These are phyloP conservation scores for Bombyx huttoni DNA, from an alignment of 2,888 invertebrate species.

Conservation along the genomic window DNA sequence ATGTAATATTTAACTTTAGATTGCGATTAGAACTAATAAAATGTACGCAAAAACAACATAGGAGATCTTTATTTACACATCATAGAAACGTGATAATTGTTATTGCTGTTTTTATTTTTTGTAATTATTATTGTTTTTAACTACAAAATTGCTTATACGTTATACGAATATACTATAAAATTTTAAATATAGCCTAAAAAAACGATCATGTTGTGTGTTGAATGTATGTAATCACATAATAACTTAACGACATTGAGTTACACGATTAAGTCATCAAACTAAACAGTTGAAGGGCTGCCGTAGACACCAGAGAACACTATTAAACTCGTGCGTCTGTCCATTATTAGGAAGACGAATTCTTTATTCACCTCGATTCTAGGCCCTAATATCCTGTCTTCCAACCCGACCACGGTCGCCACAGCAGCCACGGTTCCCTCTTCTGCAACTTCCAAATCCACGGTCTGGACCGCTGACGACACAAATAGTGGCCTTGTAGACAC, in stretches of 20 bases:
- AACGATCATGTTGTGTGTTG: neutral
- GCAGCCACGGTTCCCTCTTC: conserved; percentile 82
- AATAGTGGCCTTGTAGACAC: conserved; percentile 70
- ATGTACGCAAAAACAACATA: no score
- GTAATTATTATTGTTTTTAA: no score
- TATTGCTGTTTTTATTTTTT: no score
- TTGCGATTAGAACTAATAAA: no score
- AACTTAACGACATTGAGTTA: neutral
- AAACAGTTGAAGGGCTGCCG: conserved; percentile 31
- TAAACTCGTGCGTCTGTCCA: conserved; percentile 72
- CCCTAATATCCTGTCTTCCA: conserved; percentile 52
- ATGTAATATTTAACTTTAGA: no score
- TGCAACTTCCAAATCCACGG: conserved; percentile 79
- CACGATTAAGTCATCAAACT: neutral
- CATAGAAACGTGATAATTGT: no score
- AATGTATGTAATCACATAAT: neutral
- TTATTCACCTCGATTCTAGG: conserved; percentile 76
- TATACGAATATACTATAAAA: no score
- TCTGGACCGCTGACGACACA: conserved; percentile 76
- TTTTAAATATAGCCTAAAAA: neutral
- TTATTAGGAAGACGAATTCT: conserved; percentile 77
- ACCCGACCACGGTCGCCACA: conserved; percentile 68
- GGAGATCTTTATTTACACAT: no score
- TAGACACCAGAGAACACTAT: conserved; percentile 76
- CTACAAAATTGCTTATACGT: no score